phyloP scores from a whole-genome alignment of 2,113 vertebrate species.

The Oceanites oceanicus region DNA sequence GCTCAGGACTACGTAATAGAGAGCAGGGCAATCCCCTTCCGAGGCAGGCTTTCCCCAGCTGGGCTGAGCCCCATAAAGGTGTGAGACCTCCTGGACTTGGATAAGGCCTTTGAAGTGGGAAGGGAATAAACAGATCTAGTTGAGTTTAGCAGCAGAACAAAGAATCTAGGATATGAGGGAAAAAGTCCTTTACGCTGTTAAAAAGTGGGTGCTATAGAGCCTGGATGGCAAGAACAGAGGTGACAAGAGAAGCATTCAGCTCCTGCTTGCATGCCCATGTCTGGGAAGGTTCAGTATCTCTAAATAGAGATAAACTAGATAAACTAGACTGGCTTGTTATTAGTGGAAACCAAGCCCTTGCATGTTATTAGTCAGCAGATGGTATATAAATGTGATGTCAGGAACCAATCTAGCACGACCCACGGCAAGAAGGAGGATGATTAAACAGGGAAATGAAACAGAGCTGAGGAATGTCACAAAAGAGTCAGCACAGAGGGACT shows the following conservation, averaged over 20 bases:
- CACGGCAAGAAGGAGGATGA: conserved; percentile 7
- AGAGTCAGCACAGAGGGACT: neutral
- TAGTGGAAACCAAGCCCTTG: conserved; percentile 2
- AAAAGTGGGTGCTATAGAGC: neutral
- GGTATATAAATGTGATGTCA: conserved; percentile 33
- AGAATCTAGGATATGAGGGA: neutral
- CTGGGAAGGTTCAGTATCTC: neutral
- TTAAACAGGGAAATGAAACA: conserved; percentile 43
- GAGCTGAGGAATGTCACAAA: neutral
- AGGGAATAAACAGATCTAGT: neutral
- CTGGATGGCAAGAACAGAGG: neutral
- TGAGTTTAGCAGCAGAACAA: neutral
- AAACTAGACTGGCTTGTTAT: neutral
- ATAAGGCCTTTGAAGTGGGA: neutral
- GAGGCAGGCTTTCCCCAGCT: neutral
- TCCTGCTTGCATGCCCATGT: neutral
- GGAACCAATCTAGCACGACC: conserved; percentile 18
- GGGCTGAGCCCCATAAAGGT: neutral
- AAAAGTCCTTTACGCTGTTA: neutral
- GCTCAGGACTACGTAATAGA: neutral
- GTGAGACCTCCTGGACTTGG: neutral
- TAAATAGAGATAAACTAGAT: too few species aligned
- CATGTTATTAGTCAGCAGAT: conserved; percentile 35
- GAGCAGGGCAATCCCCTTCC: neutral
- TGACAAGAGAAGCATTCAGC: neutral